These are phyloP conservation scores for Tetraneura akinire DNA, from an alignment of 1,140 invertebrate species.

Conservation along the genomic window DNA sequence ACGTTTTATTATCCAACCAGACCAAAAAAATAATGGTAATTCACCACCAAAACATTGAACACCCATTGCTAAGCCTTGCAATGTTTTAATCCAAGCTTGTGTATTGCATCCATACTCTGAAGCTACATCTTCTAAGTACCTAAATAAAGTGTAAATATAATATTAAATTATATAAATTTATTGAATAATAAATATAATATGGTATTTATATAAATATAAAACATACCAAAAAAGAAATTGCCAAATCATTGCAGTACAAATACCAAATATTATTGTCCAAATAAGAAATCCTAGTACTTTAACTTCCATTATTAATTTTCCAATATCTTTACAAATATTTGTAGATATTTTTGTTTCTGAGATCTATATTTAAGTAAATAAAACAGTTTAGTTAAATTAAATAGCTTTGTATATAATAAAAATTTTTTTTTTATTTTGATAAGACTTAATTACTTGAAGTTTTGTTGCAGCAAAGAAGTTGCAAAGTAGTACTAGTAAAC, in stretches of 20 bases:
- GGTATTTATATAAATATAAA: not conserved
- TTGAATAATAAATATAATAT: not conserved
- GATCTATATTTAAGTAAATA: constrained; percentile 61
- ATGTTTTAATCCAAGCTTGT: constrained; percentile 70
- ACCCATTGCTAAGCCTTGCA: constrained; percentile 77
- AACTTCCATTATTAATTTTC: constrained; percentile 65
- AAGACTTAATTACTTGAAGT: constrained; percentile 58
- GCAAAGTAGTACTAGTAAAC: constrained; percentile 68
- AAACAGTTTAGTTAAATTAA: constrained; percentile 34
- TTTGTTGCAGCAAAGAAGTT: constrained; percentile 70
- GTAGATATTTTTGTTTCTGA: constrained; percentile 65
- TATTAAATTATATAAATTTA: not conserved
- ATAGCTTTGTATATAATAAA: not conserved
- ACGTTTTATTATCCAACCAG: constrained; percentile 76
- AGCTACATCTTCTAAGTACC: constrained; percentile 73
- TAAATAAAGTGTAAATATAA: constrained; percentile 52
- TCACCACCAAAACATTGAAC: constrained; percentile 86
- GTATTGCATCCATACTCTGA: constrained; percentile 60
- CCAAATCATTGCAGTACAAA: constrained; percentile 86
- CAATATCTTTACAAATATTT: constrained; percentile 68
- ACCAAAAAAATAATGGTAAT: constrained; percentile 84
- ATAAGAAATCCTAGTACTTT: constrained; percentile 71
- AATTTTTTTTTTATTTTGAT: constrained; percentile 14
- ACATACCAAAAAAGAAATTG: constrained; percentile 77
- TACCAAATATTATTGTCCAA: constrained; percentile 79